Evolutionary conservation across 2,797 vertebrate genomes (phyloP), one percentile per base, ranked within the genome.

Genomic region (Karalla daura): DNA sequence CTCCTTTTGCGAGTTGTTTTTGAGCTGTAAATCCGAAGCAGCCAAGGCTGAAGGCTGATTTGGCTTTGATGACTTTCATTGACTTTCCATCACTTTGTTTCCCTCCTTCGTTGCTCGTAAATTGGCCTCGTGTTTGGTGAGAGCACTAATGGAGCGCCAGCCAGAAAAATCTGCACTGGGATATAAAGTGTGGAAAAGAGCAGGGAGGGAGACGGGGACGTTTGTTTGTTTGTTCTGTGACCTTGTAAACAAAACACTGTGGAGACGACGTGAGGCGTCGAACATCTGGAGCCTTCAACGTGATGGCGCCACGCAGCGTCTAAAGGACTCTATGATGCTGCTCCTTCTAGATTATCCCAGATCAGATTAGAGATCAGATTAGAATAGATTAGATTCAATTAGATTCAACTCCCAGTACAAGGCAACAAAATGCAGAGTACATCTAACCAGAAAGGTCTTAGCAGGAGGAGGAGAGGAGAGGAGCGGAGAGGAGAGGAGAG

Each of bases 71-170:
- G 63, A 61, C 80, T 70, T 78, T 59, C 66, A 81, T 76, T 74
- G 85, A 78, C 68, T 86, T 74, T 60, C 70, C 51, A 52, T 84
- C 63, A 43, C 54, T 40, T 61, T 53, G 63, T 74, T 62, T 78
- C 40, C 60, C 45, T 70, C 70, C 56, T 54, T 81, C 54, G 53
- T 53, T 45, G 71, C 43, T 47, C 7, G 8, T 49, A 68, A 72
- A 67, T 73, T 63, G 32, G 51, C 62, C 62, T 9, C 5, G 47
- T 15, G 43, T 63, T 62, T 56, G 64, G 47, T 51, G 61, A 45
- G 63, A 47, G n/a, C 18, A 25, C 64, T 65, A 63, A 80, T 67
- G 62, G 67, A 74, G 49, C 67, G 58, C 35, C 53, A 27, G 36
- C 15, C 53, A 27, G 36, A 12, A 11, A 40, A 54, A 70, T 49